Evolutionary conservation across 2,113 vertebrate genomes (phyloP).

Genomic region (Crotalus horridus): DNA sequence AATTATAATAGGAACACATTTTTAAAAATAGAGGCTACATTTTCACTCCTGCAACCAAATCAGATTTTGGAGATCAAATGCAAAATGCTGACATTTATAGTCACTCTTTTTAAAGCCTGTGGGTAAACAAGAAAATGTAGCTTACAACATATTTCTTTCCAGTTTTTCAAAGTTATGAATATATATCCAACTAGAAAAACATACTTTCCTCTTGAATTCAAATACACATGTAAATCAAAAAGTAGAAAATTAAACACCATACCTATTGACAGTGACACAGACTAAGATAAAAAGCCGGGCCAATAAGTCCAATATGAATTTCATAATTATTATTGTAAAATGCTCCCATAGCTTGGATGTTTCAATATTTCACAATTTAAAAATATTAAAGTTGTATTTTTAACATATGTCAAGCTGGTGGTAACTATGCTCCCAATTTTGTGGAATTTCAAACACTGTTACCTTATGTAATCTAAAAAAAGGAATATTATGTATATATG

Average conservation of each 20-base stretch:
- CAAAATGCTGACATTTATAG: neutral
- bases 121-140: accelerated
- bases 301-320: neutral
- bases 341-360: neutral
- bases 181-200: neutral
- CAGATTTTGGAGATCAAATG: too few relatives aligned
- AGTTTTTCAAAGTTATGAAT: neutral
- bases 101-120: neutral
- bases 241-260: neutral
- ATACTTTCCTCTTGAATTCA: slow-evolving; percentile 46
- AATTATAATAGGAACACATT: too few relatives aligned
- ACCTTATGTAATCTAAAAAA: neutral
- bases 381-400: neutral
- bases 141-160: slow-evolving; percentile 10
- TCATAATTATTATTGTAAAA: neutral
- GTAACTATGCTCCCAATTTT: neutral
- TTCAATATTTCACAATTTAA: neutral
- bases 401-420: neutral
- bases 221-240: neutral
- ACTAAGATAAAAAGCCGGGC: neutral
- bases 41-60: too few relatives aligned
- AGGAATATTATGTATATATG: neutral
- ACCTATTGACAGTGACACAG: neutral
- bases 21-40: too few relatives aligned
- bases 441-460: neutral